phyloP scores from a whole-genome alignment of 1,140 invertebrate genomes.

The Globodera rostochiensis region DNA sequence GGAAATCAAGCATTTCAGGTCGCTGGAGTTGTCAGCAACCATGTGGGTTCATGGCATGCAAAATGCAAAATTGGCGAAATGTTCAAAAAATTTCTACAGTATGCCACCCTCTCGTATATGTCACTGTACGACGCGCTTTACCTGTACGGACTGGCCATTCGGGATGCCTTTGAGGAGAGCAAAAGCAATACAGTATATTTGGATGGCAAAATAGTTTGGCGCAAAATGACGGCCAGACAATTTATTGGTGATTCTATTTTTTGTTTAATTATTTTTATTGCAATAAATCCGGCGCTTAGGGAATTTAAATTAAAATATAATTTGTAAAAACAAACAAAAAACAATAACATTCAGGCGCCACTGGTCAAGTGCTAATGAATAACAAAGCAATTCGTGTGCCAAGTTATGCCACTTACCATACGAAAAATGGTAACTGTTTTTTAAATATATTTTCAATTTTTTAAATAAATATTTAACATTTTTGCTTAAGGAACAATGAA shows the following conservation, averaged over 20 bases:
- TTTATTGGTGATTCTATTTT: conserved; percentile 51
- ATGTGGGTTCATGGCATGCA: conserved; percentile 47
- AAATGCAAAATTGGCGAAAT: neutral
- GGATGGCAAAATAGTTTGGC: conserved; percentile 58
- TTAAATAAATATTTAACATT: neutral
- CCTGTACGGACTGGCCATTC: conserved; percentile 60
- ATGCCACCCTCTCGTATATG: conserved; percentile 64
- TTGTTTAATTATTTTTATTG: neutral
- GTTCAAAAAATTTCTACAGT: conserved; percentile 45
- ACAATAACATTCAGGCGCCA: conserved; percentile 40
- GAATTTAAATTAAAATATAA: too few relatives aligned
- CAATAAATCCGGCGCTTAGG: neutral
- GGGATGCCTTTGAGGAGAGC: conserved; percentile 63
- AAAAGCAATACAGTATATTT: conserved; percentile 53
- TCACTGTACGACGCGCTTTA: conserved; percentile 63
- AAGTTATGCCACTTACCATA: conserved; percentile 61
- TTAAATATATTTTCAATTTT: neutral
- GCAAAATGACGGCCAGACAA: conserved; percentile 63
- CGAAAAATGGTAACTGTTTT: conserved; percentile 44
- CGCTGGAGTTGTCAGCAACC: conserved; percentile 60
- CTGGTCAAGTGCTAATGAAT: conserved; percentile 64
- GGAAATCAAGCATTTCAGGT: conserved; percentile 35
- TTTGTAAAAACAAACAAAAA: too few relatives aligned
- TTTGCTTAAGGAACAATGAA: conserved; percentile 46
- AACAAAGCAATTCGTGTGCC: conserved; percentile 65